These are phyloP conservation scores for Globodera rostochiensis DNA, from an alignment of 1,140 invertebrate genomes.

Conservation along the genomic window DNA sequence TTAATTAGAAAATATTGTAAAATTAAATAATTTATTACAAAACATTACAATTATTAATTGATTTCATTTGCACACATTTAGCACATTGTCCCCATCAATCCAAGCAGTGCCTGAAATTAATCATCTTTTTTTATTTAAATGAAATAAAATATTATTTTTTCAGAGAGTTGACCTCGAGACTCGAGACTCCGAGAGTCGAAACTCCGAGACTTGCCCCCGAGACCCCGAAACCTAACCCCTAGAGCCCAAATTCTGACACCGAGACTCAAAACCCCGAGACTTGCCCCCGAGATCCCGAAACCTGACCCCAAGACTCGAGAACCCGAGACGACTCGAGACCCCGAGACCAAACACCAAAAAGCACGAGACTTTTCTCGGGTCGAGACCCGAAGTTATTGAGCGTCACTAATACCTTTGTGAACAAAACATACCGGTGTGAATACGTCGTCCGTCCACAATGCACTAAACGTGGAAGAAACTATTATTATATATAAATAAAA, in stretches of 20 bases:
- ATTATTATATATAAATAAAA: background rate
- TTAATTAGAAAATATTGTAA: too few species aligned
- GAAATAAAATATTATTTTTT: background rate
- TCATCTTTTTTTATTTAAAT: slow-evolving; percentile 25
- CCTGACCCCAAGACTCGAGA: too few species aligned
- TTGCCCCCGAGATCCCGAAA: too few species aligned
- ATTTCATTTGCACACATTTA: slow-evolving; percentile 44
- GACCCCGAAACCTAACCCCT: background rate
- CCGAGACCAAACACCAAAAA: too few species aligned
- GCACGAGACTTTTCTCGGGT: too few species aligned
- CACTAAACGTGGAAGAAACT: slow-evolving; percentile 9
- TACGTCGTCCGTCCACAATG: slow-evolving; percentile 17
- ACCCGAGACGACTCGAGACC: too few species aligned
- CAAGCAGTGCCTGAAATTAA: slow-evolving; percentile 43
- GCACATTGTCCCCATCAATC: slow-evolving; percentile 47
- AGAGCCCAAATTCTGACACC: too few species aligned
- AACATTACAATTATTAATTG: background rate
- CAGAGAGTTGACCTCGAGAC: background rate
- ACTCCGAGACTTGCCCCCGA: background rate
- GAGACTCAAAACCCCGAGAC: slow-evolving; percentile 7
- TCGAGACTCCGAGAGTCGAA: background rate
- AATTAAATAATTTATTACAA: too few species aligned
- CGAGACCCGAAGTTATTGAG: too few species aligned
- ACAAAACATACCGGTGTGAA: slow-evolving; percentile 1
- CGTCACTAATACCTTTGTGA: too few species aligned